Conservation (phyloP, 2,888 invertebrate species). For the Xestoiulus laeticollis region DNA sequence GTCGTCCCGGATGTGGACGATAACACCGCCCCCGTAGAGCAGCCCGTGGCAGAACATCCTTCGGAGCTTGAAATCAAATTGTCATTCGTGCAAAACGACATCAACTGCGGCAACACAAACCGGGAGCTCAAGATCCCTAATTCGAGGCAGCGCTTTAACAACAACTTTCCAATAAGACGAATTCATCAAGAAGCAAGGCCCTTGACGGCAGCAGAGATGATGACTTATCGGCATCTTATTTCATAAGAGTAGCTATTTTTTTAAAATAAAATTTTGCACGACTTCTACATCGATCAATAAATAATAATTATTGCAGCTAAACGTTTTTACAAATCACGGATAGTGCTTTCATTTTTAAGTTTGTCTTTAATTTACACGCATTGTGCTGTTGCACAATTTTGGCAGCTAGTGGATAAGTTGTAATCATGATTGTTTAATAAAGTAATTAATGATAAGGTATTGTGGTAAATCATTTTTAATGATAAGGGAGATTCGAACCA, state of each 20-base stretch:
- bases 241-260: slow-evolving; percentile 25
- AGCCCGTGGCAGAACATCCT: slow-evolving; percentile 1
- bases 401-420: background rate
- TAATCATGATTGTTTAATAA: background rate
- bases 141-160: slow-evolving; percentile 30
- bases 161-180: slow-evolving; percentile 57
- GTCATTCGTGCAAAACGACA: slow-evolving; percentile 7
- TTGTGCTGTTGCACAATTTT: background rate
- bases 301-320: background rate
- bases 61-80: slow-evolving; percentile 50
- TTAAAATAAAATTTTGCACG: background rate
- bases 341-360: background rate
- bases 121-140: slow-evolving; percentile 51
- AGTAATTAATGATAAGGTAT: background rate
- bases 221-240: slow-evolving; percentile 55
- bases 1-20: slow-evolving; percentile 57
- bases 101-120: slow-evolving; percentile 49
- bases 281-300: background rate
- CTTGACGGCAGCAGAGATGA: slow-evolving; percentile 56
- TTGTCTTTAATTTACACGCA: background rate
- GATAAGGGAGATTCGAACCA: too few species aligned
- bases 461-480: background rate
- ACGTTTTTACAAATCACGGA: background rate
- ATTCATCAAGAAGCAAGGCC: slow-evolving; percentile 58
- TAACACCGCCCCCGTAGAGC: background rate